Conservation (phyloP, 2,888 invertebrate species). For the Drosophila lacicola region DNA sequence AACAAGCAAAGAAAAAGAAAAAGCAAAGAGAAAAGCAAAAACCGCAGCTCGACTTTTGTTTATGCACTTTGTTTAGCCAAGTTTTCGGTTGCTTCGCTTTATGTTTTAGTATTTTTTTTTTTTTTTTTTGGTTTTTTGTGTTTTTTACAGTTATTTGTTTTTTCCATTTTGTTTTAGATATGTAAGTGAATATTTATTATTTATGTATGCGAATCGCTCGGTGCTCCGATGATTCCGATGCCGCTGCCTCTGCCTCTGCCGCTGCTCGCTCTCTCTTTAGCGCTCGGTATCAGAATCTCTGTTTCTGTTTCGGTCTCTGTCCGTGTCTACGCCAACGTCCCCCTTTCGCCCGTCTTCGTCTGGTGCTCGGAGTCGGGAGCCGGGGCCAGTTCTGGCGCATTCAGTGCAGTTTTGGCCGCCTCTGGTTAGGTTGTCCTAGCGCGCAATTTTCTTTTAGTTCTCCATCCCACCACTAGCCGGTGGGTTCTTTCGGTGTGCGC, state of each 20-base stretch:
- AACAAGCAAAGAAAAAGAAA: not conserved
- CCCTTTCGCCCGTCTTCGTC: constrained; percentile 4
- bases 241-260: constrained; percentile 1
- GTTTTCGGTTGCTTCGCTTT: constrained; percentile 48
- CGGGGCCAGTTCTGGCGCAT: constrained; percentile 45
- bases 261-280: constrained; percentile 22
- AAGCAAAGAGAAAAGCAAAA: constrained; percentile 18
- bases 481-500: constrained; percentile 1
- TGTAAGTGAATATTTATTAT: constrained; percentile 55
- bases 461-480: constrained; percentile 15
- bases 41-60: constrained; percentile 42
- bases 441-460: constrained; percentile 48
- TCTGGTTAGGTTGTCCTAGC: constrained; percentile 68
- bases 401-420: constrained; percentile 73
- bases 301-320: constrained; percentile 24
- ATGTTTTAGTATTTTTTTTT: constrained; percentile 24
- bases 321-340: constrained; percentile 12
- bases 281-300: constrained; percentile 49
- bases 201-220: constrained; percentile 53
- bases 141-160: constrained; percentile 21
- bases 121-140: not conserved
- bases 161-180: constrained; percentile 29
- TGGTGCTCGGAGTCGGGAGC: constrained; percentile 38
- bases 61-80: constrained; percentile 64
- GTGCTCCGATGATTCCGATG: constrained; percentile 46